phyloP scores from a whole-genome alignment of 2,113 vertebrate genomes.

The Siphamia tubifer region DNA sequence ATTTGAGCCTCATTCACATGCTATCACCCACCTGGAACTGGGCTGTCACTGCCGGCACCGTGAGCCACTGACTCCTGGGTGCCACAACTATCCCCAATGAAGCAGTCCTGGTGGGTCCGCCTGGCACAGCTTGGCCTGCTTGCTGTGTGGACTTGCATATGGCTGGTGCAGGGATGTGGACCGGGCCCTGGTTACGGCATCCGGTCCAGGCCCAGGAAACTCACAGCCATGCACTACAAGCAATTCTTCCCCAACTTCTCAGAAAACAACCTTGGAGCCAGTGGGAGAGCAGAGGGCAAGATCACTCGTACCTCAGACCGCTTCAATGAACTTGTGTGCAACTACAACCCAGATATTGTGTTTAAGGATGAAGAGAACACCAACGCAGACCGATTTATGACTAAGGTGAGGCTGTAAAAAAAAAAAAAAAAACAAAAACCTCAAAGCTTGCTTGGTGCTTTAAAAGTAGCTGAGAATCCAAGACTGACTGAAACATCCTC shows the following conservation, averaged over 20 bases:
- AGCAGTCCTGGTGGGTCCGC: constrained; percentile 76
- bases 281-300: constrained; percentile 95
- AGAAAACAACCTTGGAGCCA: constrained; percentile 96
- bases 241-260: constrained; percentile 93
- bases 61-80: constrained; percentile 62
- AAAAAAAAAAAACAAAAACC: no score
- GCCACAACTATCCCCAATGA: constrained; percentile 76
- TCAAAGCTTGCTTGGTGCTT: no score
- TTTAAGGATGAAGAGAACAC: constrained; percentile 99
- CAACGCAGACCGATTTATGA: constrained; percentile 96
- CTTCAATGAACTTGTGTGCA: constrained; percentile 96
- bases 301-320: constrained; percentile 91
- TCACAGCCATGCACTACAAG: constrained; percentile 92
- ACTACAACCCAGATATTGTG: constrained; percentile 98
- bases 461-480: no score
- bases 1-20: constrained; percentile 60
- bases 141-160: constrained; percentile 77
- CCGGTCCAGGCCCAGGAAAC: constrained; percentile 86
- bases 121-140: constrained; percentile 78
- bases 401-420: constrained; percentile 84
- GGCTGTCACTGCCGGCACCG: constrained; percentile 46
- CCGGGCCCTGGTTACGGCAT: constrained; percentile 87
- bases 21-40: constrained; percentile 58
- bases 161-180: constrained; percentile 87
- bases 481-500: constrained; percentile 9